These are phyloP conservation scores for Hofmannophila pseudospretella DNA, from an alignment of 2,888 invertebrate species.

Conservation along the genomic window DNA sequence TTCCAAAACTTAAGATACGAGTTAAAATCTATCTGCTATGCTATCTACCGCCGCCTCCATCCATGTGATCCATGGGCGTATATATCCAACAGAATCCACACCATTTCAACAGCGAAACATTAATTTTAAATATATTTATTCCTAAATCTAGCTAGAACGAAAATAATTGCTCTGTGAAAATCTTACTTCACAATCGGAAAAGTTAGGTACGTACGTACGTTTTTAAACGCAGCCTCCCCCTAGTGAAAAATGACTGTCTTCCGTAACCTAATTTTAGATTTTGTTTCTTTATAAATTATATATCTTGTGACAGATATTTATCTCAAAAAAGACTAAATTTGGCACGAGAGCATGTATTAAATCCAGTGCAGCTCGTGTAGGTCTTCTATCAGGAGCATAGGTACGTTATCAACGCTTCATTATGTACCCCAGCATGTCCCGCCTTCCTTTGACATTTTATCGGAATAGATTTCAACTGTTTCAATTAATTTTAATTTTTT, in stretches of 20 bases:
- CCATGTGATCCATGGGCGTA: too few relatives aligned
- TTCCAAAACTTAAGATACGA: too few relatives aligned
- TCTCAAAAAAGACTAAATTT: background rate
- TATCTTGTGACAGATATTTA: background rate
- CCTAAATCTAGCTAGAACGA: too few relatives aligned
- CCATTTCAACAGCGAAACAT: too few relatives aligned
- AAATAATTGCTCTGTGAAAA: too few relatives aligned
- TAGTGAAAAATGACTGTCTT: conserved; percentile 8
- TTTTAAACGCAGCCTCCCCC: too few relatives aligned
- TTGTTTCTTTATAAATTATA: conserved; percentile 6
- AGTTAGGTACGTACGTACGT: too few relatives aligned
- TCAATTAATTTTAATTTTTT: conserved; percentile 23
- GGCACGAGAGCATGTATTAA: conserved; percentile 4
- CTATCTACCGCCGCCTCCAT: too few relatives aligned
- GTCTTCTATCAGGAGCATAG: background rate
- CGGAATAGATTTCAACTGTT: conserved; percentile 9
- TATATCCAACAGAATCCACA: too few relatives aligned
- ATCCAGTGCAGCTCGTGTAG: background rate
- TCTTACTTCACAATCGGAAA: too few relatives aligned
- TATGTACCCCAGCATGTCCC: conserved; percentile 1
- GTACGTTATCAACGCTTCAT: background rate
- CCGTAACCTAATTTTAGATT: conserved; percentile 13
- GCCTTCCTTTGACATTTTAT: conserved; percentile 3
- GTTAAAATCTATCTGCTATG: too few relatives aligned
- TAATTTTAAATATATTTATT: too few relatives aligned